Percentiles rank a stretch among this genome's conserved stretches.
Evolutionary conservation across 2,113 vertebrate genomes (phyloP).

Genomic region (Semicossyphus pulcher): DNA sequence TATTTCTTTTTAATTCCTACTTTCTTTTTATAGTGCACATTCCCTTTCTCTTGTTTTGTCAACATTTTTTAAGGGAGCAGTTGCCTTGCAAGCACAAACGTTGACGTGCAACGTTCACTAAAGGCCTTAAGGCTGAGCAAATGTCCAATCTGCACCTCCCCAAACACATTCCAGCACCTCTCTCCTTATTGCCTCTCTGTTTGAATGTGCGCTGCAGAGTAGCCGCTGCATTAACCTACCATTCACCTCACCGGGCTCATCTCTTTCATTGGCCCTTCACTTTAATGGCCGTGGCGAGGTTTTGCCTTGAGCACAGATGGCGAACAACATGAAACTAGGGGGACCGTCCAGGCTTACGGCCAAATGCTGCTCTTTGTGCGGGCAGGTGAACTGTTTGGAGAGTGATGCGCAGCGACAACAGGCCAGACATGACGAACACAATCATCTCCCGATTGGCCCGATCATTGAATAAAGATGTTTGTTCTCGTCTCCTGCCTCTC

Average conservation of each 20-base stretch:
- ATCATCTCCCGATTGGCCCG: conserved; percentile 44
- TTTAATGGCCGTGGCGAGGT: conserved; percentile 40
- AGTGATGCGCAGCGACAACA: conserved; percentile 57
- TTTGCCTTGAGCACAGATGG: conserved; percentile 75
- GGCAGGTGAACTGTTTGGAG: conserved; percentile 67
- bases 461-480: conserved; percentile 59
- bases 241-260: conserved; percentile 56
- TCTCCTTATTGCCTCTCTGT: conserved; percentile 11
- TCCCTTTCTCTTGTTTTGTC: neutral
- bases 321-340: conserved; percentile 69
- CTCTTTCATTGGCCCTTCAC: conserved; percentile 57
- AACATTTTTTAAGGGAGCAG: neutral
- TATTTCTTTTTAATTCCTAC: neutral
- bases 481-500: conserved; percentile 28
- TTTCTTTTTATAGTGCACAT: neutral
- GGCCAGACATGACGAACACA: conserved; percentile 52
- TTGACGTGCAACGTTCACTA: neutral
- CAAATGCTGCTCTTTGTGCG: conserved; percentile 62
- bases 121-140: neutral
- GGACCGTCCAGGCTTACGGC: conserved; percentile 68
- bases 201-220: conserved; percentile 35
- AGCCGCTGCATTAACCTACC: conserved; percentile 60
- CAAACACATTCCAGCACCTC: neutral
- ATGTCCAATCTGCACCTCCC: neutral
- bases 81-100: neutral